A percentile compares a stretch with the other conserved stretches of the same genome.
Evolutionary conservation across 2,888 invertebrate species (phyloP).

Genomic region (Nephrotoma flavescens): DNA sequence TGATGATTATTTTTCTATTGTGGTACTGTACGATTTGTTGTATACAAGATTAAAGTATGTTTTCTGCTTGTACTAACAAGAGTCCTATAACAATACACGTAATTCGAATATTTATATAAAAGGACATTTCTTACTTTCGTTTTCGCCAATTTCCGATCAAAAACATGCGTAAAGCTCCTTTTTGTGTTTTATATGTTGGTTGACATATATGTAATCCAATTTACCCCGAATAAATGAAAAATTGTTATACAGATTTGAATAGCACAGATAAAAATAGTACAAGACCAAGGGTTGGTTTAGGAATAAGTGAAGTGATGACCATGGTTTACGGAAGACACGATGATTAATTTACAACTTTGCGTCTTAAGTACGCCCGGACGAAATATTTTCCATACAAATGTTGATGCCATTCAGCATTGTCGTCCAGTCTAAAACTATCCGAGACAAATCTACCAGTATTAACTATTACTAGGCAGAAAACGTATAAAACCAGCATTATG

Average conservation of each 20-base stretch:
- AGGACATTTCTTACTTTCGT: not conserved
- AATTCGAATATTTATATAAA: not conserved
- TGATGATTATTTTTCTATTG: not conserved
- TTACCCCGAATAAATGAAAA: not conserved
- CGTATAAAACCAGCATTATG: not conserved
- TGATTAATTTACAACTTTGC: too few species aligned
- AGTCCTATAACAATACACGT: not conserved
- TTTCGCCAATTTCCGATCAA: not conserved
- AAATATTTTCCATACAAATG: too few species aligned
- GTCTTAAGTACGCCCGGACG: too few species aligned
- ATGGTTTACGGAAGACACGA: too few species aligned
- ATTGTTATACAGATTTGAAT: not conserved
- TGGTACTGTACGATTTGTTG: not conserved
- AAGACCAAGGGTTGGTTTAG: not conserved
- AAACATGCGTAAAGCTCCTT: not conserved
- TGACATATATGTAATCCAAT: not conserved
- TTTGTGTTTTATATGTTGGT: not conserved
- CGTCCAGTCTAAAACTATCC: not conserved
- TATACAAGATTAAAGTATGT: not conserved
- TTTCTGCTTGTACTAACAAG: not conserved
- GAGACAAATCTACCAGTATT: not conserved
- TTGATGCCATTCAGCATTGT: not conserved
- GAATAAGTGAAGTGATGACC: too few species aligned
- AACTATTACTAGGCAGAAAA: not conserved
- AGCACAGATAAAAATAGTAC: not conserved